Percentiles rank a stretch among this genome's conserved stretches.
Conservation (phyloP, 2,888 invertebrate genomes). For the Anarsia innoxiella region DNA sequence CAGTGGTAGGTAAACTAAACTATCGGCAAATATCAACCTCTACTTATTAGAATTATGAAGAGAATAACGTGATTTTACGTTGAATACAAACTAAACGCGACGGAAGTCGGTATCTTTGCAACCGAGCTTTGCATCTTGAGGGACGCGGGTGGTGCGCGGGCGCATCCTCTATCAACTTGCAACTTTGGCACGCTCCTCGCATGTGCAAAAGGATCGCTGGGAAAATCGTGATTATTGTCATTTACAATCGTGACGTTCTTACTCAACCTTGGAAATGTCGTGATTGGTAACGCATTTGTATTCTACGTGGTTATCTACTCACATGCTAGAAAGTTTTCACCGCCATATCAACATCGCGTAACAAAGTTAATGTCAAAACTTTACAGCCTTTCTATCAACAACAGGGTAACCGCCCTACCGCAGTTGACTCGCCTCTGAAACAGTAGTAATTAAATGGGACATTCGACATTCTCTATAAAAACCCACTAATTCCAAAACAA, state of each 20-base stretch:
- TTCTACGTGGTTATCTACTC: constrained; percentile 21
- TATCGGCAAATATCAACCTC: no score
- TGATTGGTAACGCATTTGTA: constrained; percentile 37
- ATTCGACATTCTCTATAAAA: constrained; percentile 16
- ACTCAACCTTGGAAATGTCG: constrained; percentile 46
- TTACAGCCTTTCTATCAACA: constrained; percentile 25
- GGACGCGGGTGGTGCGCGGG: constrained; percentile 24
- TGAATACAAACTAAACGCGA: constrained; percentile 32
- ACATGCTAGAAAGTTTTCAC: not conserved
- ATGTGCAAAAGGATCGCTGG: constrained; percentile 32
- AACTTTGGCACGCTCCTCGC: constrained; percentile 35
- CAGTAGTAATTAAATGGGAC: constrained; percentile 26
- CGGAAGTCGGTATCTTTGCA: constrained; percentile 67
- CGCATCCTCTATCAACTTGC: constrained; percentile 31
- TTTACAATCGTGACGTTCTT: constrained; percentile 39
- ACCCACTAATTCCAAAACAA: constrained; percentile 15
- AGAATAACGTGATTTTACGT: constrained; percentile 12
- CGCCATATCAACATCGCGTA: not conserved
- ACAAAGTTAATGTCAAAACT: constrained; percentile 44
- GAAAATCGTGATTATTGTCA: constrained; percentile 34
- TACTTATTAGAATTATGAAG: constrained; percentile 2
- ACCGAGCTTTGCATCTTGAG: constrained; percentile 30
- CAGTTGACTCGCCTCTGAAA: constrained; percentile 42
- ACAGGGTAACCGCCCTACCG: constrained; percentile 43
- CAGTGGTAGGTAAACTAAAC: no score